Percentiles rank a stretch among this genome's conserved stretches.
Evolutionary conservation across 2,888 invertebrate species (phyloP).

Genomic region (Nemapogon koenigi): DNA sequence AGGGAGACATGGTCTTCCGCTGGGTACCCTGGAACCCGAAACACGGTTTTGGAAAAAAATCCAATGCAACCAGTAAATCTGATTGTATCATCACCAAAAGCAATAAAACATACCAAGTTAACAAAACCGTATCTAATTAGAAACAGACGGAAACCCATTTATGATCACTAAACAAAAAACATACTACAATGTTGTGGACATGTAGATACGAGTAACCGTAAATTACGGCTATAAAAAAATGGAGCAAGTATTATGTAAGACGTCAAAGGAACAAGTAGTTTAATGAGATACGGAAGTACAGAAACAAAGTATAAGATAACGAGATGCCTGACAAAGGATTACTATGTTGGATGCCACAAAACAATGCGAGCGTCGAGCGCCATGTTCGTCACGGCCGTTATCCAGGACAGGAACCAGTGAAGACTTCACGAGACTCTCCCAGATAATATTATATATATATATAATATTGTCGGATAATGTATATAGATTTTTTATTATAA

Average conservation of each 20-base stretch:
- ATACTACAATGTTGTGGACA: no score
- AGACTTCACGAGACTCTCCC: no score
- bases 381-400: constrained; percentile 5
- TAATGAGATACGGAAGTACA: constrained; percentile 7
- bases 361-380: constrained; percentile 4
- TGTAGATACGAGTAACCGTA: constrained; percentile 2
- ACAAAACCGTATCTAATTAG: constrained; percentile 7
- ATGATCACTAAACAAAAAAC: constrained; percentile 5
- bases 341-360: constrained; percentile 8
- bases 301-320: constrained; percentile 8
- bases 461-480: no score
- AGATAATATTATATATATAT: no score
- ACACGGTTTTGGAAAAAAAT: no score
- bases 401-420: no score
- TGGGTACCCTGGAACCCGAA: no score
- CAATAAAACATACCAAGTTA: no score
- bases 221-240: constrained; percentile 1
- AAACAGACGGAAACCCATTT: constrained; percentile 6
- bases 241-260: constrained; percentile 3
- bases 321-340: constrained; percentile 9
- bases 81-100: no score
- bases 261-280: constrained; percentile 7
- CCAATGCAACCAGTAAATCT: no score
- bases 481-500: no score
- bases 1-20: no score